Conservation (phyloP, 2,888 invertebrate genomes). For the Acrobasis consociella region DNA sequence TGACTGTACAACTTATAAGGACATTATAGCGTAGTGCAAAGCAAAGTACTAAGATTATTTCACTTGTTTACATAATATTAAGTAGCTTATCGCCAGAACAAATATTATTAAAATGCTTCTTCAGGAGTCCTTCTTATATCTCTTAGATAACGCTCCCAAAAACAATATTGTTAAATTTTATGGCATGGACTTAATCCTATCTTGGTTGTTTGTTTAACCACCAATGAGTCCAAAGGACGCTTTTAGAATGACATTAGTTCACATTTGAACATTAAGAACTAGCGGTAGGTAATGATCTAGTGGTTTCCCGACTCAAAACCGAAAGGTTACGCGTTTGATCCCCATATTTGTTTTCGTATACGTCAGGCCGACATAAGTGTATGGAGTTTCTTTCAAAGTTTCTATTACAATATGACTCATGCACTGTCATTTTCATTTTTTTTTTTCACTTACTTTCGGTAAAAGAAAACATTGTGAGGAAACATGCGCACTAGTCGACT, state of each 20-base stretch:
- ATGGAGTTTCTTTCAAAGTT: too few species aligned
- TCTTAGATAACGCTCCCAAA: slow-evolving; percentile 57
- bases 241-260: background rate
- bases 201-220: slow-evolving; percentile 15
- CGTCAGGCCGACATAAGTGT: too few species aligned
- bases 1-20: too few species aligned
- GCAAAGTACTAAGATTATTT: slow-evolving; percentile 20
- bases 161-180: slow-evolving; percentile 61
- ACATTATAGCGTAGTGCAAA: background rate
- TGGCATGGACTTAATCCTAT: slow-evolving; percentile 40
- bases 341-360: too few species aligned
- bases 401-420: too few species aligned
- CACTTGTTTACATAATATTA: slow-evolving; percentile 25
- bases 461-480: too few species aligned
- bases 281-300: too few species aligned
- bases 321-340: too few species aligned
- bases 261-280: background rate
- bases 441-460: too few species aligned
- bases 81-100: slow-evolving; percentile 54
- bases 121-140: slow-evolving; percentile 64
- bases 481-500: too few species aligned
- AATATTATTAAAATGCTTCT: slow-evolving; percentile 68
- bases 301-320: too few species aligned
- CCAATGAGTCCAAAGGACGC: background rate
- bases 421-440: too few species aligned